Evolutionary conservation across 1,140 invertebrate species (phyloP).

Genomic region (Saccostrea glomerata): DNA sequence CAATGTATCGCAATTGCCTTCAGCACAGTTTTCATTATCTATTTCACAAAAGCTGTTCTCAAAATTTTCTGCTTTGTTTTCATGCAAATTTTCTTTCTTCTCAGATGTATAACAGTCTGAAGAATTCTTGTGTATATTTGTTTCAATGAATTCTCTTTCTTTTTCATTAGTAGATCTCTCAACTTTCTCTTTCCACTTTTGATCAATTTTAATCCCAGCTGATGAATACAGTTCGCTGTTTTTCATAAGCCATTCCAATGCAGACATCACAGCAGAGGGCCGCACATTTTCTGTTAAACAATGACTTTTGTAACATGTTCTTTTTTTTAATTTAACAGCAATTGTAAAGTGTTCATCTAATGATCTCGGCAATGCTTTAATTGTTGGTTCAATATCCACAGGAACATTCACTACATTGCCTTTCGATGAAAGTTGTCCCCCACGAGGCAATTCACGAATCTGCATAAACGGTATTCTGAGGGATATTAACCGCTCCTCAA

Average conservation of each 20-base stretch:
- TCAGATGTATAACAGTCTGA: neutral
- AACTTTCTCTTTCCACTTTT: conserved; percentile 22
- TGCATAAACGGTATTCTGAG: conserved; percentile 61
- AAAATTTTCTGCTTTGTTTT: neutral
- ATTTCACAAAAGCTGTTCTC: neutral
- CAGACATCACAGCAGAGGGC: conserved; percentile 25
- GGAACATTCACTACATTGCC: conserved; percentile 61
- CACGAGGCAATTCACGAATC: conserved; percentile 54
- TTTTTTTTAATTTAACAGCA: conserved; percentile 43
- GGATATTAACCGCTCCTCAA: conserved; percentile 51
- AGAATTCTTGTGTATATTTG: neutral
- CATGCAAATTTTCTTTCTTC: neutral
- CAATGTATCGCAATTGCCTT: conserved; percentile 38
- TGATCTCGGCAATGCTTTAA: conserved; percentile 38
- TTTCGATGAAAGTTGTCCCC: conserved; percentile 23
- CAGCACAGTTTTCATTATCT: neutral
- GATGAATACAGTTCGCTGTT: conserved; percentile 43
- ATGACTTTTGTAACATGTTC: conserved; percentile 31
- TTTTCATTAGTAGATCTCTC: neutral
- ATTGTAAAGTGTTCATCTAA: conserved; percentile 31
- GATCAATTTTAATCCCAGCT: conserved; percentile 23
- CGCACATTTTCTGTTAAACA: conserved; percentile 21
- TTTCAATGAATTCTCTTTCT: conserved; percentile 9
- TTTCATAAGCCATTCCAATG: conserved; percentile 39
- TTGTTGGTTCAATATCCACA: conserved; percentile 39